A percentile compares a stretch with the other conserved stretches of the same genome.
phyloP scores from a whole-genome alignment of 2,797 vertebrate species.

The Chelonia mydas region DNA sequence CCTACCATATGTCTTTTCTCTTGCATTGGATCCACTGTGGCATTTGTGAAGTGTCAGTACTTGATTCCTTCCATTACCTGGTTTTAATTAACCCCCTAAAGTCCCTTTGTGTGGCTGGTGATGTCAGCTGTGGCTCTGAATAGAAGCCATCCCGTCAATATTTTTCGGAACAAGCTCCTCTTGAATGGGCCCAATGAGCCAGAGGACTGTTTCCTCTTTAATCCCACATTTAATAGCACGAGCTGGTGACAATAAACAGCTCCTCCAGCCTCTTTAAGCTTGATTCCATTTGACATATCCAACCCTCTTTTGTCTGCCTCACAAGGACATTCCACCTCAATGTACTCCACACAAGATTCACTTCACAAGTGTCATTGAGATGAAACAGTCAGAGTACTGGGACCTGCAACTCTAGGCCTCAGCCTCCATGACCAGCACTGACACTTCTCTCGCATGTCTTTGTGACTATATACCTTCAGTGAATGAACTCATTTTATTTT shows the following conservation, averaged over 20 bases:
- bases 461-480: background rate
- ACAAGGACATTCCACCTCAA: slow-evolving; percentile 44
- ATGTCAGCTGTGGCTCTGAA: slow-evolving; percentile 61
- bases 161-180: slow-evolving; percentile 70
- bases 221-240: slow-evolving; percentile 63
- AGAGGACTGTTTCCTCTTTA: slow-evolving; percentile 62
- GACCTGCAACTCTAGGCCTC: slow-evolving; percentile 19
- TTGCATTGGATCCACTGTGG: slow-evolving; percentile 24
- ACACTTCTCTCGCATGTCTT: background rate
- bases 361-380: slow-evolving; percentile 61
- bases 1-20: slow-evolving; percentile 52
- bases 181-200: slow-evolving; percentile 68
- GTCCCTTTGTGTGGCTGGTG: slow-evolving; percentile 58
- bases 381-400: slow-evolving; percentile 42
- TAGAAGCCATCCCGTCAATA: slow-evolving; percentile 58
- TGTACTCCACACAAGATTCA: slow-evolving; percentile 20
- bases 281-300: slow-evolving; percentile 66
- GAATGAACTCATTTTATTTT: slow-evolving; percentile 27
- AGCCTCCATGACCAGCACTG: background rate
- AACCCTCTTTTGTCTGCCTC: slow-evolving; percentile 58
- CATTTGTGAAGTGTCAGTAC: slow-evolving; percentile 55
- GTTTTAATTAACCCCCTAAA: slow-evolving; percentile 70
- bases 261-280: slow-evolving; percentile 57
- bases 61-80: slow-evolving; percentile 71
- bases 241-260: slow-evolving; percentile 59